phyloP scores from a whole-genome alignment of 2,888 invertebrate species.

The Chrysolina oricalcia region DNA sequence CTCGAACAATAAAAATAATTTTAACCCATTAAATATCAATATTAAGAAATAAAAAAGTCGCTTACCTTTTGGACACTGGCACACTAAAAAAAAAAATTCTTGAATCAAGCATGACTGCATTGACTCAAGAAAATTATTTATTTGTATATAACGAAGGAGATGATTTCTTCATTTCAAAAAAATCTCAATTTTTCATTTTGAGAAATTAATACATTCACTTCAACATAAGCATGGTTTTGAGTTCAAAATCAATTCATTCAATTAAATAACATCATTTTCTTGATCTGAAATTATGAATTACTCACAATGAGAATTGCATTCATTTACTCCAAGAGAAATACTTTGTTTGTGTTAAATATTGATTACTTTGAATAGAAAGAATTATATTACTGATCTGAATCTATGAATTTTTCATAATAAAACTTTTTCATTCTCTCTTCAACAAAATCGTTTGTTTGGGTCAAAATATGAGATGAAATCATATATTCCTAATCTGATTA shows the following conservation, averaged over 20 bases:
- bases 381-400: slow-evolving; percentile 20
- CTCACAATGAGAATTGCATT: slow-evolving; percentile 14
- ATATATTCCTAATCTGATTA: slow-evolving; percentile 12
- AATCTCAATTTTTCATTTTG: background rate
- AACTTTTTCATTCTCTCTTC: slow-evolving; percentile 19
- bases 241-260: slow-evolving; percentile 14
- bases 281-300: background rate
- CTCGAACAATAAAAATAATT: too few relatives aligned
- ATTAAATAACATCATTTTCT: slow-evolving; percentile 6
- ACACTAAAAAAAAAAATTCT: slow-evolving; percentile 12
- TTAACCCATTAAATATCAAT: too few relatives aligned
- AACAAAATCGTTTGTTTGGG: slow-evolving; percentile 11
- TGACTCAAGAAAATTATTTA: slow-evolving; percentile 21
- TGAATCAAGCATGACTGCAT: slow-evolving; percentile 26
- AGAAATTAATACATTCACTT: background rate
- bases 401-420: slow-evolving; percentile 19
- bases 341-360: slow-evolving; percentile 5
- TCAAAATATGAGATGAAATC: slow-evolving; percentile 20
- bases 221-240: slow-evolving; percentile 8
- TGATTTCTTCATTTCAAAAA: background rate
- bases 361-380: slow-evolving; percentile 15
- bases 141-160: slow-evolving; percentile 5
- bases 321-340: slow-evolving; percentile 18
- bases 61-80: too few relatives aligned
- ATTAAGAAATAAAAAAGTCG: too few relatives aligned